Base-by-base conservation (phyloP, 1,140 invertebrate genomes). In the Drosophila murphyi region DNA sequence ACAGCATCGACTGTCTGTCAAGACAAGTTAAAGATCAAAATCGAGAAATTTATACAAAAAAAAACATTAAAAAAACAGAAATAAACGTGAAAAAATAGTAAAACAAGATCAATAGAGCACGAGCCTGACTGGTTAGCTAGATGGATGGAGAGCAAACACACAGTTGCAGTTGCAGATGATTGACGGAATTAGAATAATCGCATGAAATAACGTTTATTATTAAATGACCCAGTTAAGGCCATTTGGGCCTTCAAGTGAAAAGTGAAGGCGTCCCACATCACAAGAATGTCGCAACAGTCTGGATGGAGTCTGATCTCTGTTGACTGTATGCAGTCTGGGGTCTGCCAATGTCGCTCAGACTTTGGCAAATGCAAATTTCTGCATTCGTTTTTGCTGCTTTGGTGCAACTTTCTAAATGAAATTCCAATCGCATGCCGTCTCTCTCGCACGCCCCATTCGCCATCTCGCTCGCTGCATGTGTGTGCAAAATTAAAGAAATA, bases 21-120 rank as follows among this genome's bases (percentile, higher is more conserved):
- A 87, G 83, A 74, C 76, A 87, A 88, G 82, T 87, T 87, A 88
- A 87, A 87, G 82, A 87, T 87, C 82, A 87, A 88, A 72, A 88
- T 89, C 85, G 63, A 75, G 72, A 71, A 71, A 75, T 57, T 37
- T 54, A 59, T n/a, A 20, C 20, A 20, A 20, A 20, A 20, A 20
- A 20, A 50, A 55, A n/a, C 7, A 10, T 10, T 4, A 35, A 56
- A 7, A 50, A 29, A 57, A 29, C 28, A 3, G 12, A 57, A 35
- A 34, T 20, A 20, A 20, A 20, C 20, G 20, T 20, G 20, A 39
- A 62, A 32, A 39, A 81, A 41, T 52, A 70, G 43, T 45, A 67
- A 60, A 75, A 67, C 67, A 71, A 83, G 81, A 78, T 80, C 78
- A 85, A 86, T 73, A 47, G 82, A 85, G 69, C 68, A 85, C 70